phyloP scores from a whole-genome alignment of 2,113 vertebrate species.

The Chauna torquata region DNA sequence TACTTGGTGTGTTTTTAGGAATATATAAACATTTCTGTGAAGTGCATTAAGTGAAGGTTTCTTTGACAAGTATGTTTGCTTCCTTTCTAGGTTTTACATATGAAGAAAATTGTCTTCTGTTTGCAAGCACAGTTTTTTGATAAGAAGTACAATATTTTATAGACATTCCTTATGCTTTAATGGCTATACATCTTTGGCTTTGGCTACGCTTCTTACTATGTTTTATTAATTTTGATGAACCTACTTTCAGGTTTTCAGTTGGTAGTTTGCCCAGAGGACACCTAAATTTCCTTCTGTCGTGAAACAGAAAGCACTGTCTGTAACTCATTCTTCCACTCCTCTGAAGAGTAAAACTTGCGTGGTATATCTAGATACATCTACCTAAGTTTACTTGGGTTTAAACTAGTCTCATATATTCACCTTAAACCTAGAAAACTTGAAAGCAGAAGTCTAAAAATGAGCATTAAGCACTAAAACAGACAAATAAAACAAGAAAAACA shows the following conservation, averaged over 20 bases:
- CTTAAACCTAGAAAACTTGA: not conserved
- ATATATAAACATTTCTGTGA: not conserved
- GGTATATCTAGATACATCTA: not conserved
- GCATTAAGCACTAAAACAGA: not conserved
- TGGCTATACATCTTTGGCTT: not conserved
- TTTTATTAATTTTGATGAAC: not conserved
- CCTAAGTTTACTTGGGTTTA: not conserved
- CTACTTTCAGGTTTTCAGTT: not conserved
- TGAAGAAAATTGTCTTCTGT: not conserved
- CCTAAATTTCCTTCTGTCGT: not conserved
- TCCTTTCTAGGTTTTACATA: not conserved
- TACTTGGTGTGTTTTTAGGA: not conserved
- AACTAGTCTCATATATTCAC: not conserved
- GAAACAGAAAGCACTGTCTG: not conserved
- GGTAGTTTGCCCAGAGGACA: not conserved
- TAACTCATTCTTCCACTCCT: not conserved
- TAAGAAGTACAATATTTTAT: not conserved
- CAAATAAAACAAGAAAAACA: not conserved
- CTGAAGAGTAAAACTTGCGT: not conserved
- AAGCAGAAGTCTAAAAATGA: not conserved
- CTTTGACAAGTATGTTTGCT: not conserved
- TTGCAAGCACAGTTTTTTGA: not conserved
- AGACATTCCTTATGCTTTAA: not conserved
- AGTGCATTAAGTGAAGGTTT: not conserved
- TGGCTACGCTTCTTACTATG: not conserved